A percentile compares a stretch with the other conserved stretches of the same genome.
Evolutionary conservation across 2,797 vertebrate species (phyloP).

Genomic region (Fundulus diaphanus): DNA sequence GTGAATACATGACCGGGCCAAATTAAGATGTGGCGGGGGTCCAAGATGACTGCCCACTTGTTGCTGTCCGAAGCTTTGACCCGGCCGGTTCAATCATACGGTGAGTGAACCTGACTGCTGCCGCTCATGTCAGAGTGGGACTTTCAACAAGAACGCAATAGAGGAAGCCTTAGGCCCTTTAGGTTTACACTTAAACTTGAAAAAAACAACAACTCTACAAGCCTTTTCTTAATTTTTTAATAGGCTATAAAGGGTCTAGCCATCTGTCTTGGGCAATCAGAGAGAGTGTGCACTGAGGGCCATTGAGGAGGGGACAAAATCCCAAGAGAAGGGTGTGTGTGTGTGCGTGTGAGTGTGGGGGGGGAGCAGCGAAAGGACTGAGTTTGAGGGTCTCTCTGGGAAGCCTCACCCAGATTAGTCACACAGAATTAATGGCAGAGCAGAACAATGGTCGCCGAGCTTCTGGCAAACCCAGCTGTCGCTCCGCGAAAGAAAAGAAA

Average conservation of each 20-base stretch:
- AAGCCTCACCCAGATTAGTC: conserved; percentile 98
- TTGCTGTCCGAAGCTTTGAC: conserved; percentile 60
- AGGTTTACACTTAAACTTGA: conserved; percentile 28
- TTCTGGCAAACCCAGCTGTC: conserved; percentile 98
- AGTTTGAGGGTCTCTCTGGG: conserved; percentile 90
- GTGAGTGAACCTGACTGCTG: conserved; percentile 55
- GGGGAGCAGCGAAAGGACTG: conserved; percentile 67
- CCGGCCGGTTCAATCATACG: conserved; percentile 21
- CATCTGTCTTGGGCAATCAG: conserved; percentile 82
- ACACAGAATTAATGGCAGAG: conserved; percentile 95
- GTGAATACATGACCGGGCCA: conserved; percentile 81
- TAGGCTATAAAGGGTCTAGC: conserved; percentile 64
- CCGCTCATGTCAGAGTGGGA: conserved; percentile 39
- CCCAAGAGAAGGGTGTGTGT: conserved; percentile 65
- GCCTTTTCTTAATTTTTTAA: conserved; percentile 38
- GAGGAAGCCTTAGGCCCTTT: conserved; percentile 19
- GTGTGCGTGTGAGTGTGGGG: too few relatives aligned
- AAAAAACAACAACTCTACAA: conserved; percentile 18
- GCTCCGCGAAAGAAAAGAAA: conserved; percentile 91
- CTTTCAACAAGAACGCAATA: conserved; percentile 40
- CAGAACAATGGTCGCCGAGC: conserved; percentile 91
- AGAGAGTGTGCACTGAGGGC: conserved; percentile 49
- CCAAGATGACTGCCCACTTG: conserved; percentile 79
- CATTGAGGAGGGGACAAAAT: conserved; percentile 71
- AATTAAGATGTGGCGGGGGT: conserved; percentile 84